Percentiles rank a stretch among this genome's conserved stretches.
These are phyloP conservation scores for Trachops cirrhosus DNA, from an alignment of 2,797 vertebrate genomes.

Conservation along the genomic window DNA sequence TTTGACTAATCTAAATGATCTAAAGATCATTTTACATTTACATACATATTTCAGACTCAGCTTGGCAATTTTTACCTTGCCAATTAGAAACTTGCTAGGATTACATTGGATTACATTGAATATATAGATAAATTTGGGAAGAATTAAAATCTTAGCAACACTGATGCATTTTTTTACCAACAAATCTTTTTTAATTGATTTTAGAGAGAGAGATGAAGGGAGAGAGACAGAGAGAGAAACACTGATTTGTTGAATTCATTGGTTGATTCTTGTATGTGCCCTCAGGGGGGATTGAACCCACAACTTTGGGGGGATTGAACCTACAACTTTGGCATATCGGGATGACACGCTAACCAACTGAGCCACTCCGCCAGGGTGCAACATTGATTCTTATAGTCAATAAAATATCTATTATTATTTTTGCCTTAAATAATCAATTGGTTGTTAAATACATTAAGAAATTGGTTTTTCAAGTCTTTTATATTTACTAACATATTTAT, in stretches of 20 bases:
- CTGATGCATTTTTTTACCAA: not conserved
- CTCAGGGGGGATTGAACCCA: too few species aligned
- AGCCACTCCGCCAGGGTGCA: not conserved
- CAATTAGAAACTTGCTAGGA: not conserved
- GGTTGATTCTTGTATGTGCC: too few species aligned
- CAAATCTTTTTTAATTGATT: too few species aligned
- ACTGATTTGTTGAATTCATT: too few species aligned
- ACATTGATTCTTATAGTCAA: not conserved
- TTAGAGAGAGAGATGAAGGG: too few species aligned
- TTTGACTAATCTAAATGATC: not conserved
- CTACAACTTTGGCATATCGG: too few species aligned
- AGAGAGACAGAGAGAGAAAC: too few species aligned
- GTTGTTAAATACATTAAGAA: not conserved
- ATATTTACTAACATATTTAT: not conserved
- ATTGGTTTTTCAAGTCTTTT: not conserved
- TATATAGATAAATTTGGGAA: not conserved
- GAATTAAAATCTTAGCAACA: slow-evolving; percentile 23
- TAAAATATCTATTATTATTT: not conserved
- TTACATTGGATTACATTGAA: not conserved
- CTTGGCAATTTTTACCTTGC: not conserved
- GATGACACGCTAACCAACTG: too few species aligned
- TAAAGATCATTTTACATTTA: not conserved
- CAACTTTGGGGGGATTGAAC: too few species aligned
- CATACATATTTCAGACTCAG: not conserved
- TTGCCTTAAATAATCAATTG: not conserved